A percentile compares a stretch with the other conserved stretches of the same genome.
phyloP scores from a whole-genome alignment of 2,888 invertebrate genomes.

The Melanophora roralis region DNA sequence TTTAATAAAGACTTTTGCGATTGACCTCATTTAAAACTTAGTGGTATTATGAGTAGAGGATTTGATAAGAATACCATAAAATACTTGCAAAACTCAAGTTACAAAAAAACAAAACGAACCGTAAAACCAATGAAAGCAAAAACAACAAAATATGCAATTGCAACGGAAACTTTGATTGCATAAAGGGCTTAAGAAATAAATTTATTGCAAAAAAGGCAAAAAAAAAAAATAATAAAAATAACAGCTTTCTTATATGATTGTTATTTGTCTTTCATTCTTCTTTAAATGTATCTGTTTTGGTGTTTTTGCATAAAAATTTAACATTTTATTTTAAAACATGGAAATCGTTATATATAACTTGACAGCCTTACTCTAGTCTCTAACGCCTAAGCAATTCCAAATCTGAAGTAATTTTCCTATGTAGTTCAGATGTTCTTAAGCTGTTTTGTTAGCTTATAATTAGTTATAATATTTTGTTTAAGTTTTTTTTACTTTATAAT shows the following conservation, averaged over 20 bases:
- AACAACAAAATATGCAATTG: conserved; percentile 6
- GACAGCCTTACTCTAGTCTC: no score
- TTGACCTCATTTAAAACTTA: background rate
- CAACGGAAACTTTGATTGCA: conserved; percentile 28
- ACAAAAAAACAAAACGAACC: background rate
- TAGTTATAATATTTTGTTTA: no score
- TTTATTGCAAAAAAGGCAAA: background rate
- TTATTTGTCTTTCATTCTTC: conserved; percentile 31
- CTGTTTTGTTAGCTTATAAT: no score
- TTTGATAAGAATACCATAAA: conserved; percentile 45
- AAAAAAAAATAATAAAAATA: no score
- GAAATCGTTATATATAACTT: no score
- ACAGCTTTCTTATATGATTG: background rate
- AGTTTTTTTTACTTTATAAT: no score
- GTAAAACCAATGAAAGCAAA: background rate
- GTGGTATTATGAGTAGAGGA: conserved; percentile 9
- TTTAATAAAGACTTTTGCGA: background rate
- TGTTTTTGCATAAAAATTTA: background rate
- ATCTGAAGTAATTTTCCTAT: no score
- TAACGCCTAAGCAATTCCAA: no score
- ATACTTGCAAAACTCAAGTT: conserved; percentile 8
- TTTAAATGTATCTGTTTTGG: conserved; percentile 13
- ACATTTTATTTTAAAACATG: no score
- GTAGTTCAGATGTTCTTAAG: no score
- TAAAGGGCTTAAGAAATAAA: conserved; percentile 10